Evolutionary conservation across 64 coral and sea anemone genomes (phyloP).

Genomic region (Actinia equina): DNA sequence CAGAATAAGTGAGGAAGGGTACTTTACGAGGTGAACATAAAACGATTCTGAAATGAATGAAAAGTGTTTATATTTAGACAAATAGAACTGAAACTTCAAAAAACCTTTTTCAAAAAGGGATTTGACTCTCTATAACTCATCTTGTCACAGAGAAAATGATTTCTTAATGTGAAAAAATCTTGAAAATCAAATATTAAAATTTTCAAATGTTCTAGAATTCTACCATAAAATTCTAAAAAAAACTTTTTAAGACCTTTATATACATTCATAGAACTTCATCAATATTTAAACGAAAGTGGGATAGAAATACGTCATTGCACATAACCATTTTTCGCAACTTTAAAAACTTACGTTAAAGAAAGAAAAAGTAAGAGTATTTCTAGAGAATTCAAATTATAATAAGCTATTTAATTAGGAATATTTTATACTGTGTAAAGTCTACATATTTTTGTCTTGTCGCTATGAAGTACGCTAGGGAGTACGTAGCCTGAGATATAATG

Average conservation of each 20-base stretch:
- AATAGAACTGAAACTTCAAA: neutral
- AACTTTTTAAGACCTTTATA: neutral
- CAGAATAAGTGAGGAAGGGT: conserved; percentile 76
- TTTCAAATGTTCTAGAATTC: no score
- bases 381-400: no score
- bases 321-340: neutral
- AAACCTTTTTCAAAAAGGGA: no score
- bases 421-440: no score
- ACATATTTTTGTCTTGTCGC: neutral
- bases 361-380: neutral
- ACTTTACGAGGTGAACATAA: conserved; percentile 78
- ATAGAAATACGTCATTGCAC: neutral
- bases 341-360: neutral
- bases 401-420: no score
- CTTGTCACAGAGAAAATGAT: no score
- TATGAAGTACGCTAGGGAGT: no score
- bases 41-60: conserved; percentile 59
- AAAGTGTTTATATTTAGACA: neutral
- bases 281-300: neutral
- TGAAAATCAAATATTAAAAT: no score
- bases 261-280: neutral
- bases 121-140: no score
- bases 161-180: no score
- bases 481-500: neutral
- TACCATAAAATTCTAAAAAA: neutral